Base-by-base conservation (phyloP, 2,797 vertebrate genomes). In the Gadopsis marmoratus region DNA sequence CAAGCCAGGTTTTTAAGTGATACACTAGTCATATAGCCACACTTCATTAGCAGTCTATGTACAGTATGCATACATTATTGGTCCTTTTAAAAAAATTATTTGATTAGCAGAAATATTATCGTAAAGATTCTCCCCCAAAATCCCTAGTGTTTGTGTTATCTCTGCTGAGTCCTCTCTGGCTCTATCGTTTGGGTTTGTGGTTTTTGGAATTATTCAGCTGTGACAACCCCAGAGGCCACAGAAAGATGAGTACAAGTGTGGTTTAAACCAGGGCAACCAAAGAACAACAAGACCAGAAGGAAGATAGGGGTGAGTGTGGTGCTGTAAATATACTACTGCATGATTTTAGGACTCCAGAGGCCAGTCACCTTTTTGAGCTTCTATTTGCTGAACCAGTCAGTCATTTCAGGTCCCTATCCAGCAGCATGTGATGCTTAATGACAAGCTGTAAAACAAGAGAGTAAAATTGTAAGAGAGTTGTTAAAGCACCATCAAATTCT, bases 131-230 rank as follows among this genome's bases (percentile, higher is more conserved):
- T 1, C 26, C 39, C 48, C 21, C 2, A 26, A 14, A 61, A 16
- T 41, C 29, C 29, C 26, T n/a, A 45, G 2, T 5, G 29, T 50
- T 47, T 67, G 7, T 47, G n/a, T 73, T 64, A 63, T 51, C 56
- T 65, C 37, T 47, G 47, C 23, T 53, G 58, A 68, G 54, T 68
- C 35, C 7, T 13, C 14, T 19, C 14, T 19, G 61, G 51, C 26
- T 55, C 37, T n/a, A 51, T 71, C 62, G 11, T 56, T 59, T 56
- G 61, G 58, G 65, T 66, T 60, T 79, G 58, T 9, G 7, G 29
- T 76, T 59, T 48, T 77, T 70, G 19, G 6, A 29, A 43, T 8
- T 21, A 73, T 58, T 71, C 45, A 70, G 26, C 50, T 79, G 65
- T 79, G 51, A 60, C 16, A 41, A 45, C 29, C 68, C 71, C 64